Percentiles rank a stretch among this genome's conserved stretches.
Conservation (phyloP, 2,888 invertebrate genomes). For the Drosophila planitibia region DNA sequence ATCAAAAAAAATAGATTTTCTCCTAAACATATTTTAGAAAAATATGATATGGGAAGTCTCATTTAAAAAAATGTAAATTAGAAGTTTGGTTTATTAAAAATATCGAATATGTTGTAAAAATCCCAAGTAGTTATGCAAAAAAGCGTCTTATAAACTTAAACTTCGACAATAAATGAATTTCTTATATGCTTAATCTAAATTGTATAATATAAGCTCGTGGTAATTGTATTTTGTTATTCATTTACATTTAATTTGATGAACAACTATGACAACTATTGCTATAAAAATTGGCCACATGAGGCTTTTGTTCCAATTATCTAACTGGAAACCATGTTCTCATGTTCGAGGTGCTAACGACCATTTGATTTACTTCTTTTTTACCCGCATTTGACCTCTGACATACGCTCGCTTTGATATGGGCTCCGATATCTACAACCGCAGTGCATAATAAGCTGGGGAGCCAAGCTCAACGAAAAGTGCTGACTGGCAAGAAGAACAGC, state of each 20-base stretch:
- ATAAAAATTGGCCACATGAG: neutral
- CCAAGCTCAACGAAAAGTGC: conserved; percentile 43
- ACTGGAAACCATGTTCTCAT: neutral
- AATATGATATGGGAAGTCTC: neutral
- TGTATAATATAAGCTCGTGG: neutral
- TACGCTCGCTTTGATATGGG: conserved; percentile 61
- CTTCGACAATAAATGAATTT: neutral
- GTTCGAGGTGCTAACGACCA: conserved; percentile 46
- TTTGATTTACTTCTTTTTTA: conserved; percentile 57
- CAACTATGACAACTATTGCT: neutral
- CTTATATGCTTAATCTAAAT: neutral
- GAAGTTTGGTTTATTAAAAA: neutral
- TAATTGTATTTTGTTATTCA: neutral
- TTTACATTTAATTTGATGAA: neutral
- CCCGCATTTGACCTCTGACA: conserved; percentile 56
- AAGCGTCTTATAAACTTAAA: neutral
- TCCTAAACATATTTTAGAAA: neutral
- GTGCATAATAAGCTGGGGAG: conserved; percentile 12
- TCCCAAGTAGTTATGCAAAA: neutral
- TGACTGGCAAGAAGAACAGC: conserved; percentile 43
- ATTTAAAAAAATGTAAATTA: neutral
- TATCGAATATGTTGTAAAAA: neutral
- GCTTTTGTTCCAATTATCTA: neutral
- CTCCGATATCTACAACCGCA: conserved; percentile 32
- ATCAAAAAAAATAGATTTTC: neutral